A percentile compares a stretch with the other conserved stretches of the same genome.
Conservation (phyloP, 2,113 vertebrate genomes). For the Miniopterus natalensis region DNA sequence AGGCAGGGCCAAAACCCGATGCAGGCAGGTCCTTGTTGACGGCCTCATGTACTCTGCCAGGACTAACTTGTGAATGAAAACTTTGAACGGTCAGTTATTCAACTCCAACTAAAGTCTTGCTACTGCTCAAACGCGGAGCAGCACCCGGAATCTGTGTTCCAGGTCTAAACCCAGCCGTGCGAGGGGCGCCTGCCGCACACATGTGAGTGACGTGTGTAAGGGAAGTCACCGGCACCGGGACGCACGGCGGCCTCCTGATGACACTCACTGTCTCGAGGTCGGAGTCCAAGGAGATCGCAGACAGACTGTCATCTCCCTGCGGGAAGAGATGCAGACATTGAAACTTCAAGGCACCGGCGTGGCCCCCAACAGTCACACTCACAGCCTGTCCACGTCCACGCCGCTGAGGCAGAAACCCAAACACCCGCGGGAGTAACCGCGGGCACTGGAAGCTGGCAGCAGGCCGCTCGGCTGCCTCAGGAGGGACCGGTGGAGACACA, state of each 20-base stretch:
- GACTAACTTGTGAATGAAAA: too few relatives aligned
- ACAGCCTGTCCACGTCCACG: fast-evolving
- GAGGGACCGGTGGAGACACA: neutral
- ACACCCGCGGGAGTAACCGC: too few relatives aligned
- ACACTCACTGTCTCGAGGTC: conserved; percentile 89
- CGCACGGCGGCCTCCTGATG: fast-evolving
- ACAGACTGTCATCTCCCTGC: conserved; percentile 91
- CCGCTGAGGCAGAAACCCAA: neutral
- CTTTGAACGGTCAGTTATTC: neutral
- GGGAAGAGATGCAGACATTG: conserved; percentile 60
- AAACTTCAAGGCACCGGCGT: neutral
- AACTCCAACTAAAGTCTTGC: neutral
- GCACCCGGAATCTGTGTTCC: neutral
- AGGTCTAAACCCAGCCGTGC: fast-evolving
- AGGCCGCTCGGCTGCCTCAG: fast-evolving
- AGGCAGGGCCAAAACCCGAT: neutral
- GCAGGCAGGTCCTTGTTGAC: neutral
- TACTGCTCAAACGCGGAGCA: neutral
- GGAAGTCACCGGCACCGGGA: neutral
- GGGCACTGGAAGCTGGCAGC: fast-evolving
- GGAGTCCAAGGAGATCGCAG: conserved; percentile 88
- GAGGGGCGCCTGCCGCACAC: fast-evolving
- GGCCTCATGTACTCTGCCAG: neutral
- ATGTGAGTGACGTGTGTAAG: fast-evolving
- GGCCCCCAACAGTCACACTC: fast-evolving